Percentiles rank a stretch among this genome's conserved stretches.
Conservation (phyloP, 2,888 invertebrate species). For the Choristoneura rosaceana region DNA sequence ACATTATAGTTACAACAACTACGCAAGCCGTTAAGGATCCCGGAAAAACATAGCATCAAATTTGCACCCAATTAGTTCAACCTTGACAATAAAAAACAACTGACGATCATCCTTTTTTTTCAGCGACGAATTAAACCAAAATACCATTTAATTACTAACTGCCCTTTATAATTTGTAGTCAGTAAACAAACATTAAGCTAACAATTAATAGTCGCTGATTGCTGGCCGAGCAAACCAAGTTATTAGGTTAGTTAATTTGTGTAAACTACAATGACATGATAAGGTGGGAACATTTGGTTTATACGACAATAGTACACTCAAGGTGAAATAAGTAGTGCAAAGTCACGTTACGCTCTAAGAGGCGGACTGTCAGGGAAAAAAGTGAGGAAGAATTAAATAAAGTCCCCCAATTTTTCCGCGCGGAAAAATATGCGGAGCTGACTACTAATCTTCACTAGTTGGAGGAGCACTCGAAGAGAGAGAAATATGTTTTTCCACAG, state of each 20-base stretch:
- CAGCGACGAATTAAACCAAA: background rate
- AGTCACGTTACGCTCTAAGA: constrained; percentile 54
- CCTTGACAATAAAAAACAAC: background rate
- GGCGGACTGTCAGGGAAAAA: constrained; percentile 36
- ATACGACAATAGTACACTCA: constrained; percentile 33
- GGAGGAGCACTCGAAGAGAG: too few species aligned
- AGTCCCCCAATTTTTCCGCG: too few species aligned
- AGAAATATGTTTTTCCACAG: too few species aligned
- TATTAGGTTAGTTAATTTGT: constrained; percentile 20
- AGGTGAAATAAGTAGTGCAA: constrained; percentile 49
- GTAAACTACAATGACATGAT: constrained; percentile 15
- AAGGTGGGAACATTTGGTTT: constrained; percentile 22
- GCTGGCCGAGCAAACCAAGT: constrained; percentile 1
- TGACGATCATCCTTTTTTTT: background rate
- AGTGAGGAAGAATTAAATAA: too few species aligned
- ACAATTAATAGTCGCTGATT: background rate
- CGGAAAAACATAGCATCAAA: too few species aligned
- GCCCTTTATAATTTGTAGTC: background rate
- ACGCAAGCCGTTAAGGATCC: too few species aligned
- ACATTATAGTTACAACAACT: too few species aligned
- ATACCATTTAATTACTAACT: background rate
- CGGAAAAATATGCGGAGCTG: too few species aligned
- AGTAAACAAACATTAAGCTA: background rate
- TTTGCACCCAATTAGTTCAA: background rate
- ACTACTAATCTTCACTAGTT: too few species aligned